phyloP scores from a whole-genome alignment of 2,797 vertebrate genomes.

The Esox masquinongy region DNA sequence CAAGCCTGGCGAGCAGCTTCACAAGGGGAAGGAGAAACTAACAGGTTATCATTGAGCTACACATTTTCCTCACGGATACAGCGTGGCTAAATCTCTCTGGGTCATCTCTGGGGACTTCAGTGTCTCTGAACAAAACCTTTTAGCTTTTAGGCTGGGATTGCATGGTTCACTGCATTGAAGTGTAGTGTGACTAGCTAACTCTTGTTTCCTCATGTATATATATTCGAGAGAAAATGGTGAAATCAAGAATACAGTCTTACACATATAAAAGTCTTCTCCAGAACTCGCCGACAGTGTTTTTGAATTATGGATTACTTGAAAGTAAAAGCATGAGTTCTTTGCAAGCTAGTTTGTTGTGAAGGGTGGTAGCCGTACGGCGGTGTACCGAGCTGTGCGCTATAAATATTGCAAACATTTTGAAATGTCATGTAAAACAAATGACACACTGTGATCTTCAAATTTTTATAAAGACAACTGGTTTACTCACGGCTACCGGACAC shows the following conservation, averaged over 20 bases:
- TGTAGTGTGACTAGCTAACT: background rate
- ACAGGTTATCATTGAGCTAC: conserved; percentile 3
- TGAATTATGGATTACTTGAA: background rate
- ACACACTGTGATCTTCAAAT: background rate
- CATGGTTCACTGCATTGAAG: background rate
- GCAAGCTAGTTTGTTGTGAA: background rate
- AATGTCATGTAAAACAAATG: background rate
- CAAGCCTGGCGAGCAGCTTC: conserved; percentile 28
- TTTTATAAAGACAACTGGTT: background rate
- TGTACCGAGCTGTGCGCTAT: background rate
- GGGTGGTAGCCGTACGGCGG: background rate
- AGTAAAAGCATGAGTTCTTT: background rate
- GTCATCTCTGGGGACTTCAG: background rate
- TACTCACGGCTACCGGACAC: background rate
- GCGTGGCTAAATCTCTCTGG: background rate
- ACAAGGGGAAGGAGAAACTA: background rate
- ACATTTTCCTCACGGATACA: background rate
- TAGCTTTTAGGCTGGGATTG: background rate
- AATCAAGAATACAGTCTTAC: background rate
- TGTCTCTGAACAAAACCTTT: conserved; percentile 1
- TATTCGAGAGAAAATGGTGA: background rate
- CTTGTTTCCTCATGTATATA: background rate
- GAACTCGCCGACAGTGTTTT: background rate
- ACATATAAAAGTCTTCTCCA: background rate
- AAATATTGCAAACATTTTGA: background rate